Evolutionary conservation across 2,797 vertebrate species (phyloP).

Genomic region (Mico argentatus): DNA sequence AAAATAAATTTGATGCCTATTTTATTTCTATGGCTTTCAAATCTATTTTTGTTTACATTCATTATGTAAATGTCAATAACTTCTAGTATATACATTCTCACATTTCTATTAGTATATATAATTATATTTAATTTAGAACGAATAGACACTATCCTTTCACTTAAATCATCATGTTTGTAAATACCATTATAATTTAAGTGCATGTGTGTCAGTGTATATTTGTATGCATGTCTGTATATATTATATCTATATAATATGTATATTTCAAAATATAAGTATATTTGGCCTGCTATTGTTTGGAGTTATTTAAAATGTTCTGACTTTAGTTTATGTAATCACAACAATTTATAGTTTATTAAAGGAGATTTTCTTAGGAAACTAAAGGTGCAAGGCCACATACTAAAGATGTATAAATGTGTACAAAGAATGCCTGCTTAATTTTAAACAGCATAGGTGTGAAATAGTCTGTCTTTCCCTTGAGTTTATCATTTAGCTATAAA

Average conservation of each 20-base stretch:
- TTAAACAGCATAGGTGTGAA: constrained; percentile 34
- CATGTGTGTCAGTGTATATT: background rate
- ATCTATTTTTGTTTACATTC: background rate
- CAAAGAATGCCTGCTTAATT: constrained; percentile 39
- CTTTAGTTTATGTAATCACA: background rate
- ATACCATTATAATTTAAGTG: background rate
- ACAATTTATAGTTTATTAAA: constrained; percentile 5
- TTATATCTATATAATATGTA: background rate
- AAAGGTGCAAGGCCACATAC: background rate
- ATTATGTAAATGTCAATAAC: background rate
- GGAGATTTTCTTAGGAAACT: background rate
- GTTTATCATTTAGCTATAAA: constrained; percentile 28
- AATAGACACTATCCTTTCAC: background rate
- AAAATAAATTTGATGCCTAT: background rate
- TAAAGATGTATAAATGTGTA: constrained; percentile 10
- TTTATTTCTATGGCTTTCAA: background rate
- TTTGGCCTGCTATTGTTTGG: background rate
- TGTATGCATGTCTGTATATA: background rate
- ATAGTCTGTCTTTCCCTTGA: background rate
- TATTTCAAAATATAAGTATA: background rate
- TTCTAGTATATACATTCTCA: background rate
- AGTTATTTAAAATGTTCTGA: background rate
- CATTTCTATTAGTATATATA: background rate
- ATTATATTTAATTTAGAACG: background rate
- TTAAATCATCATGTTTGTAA: background rate